Percentiles rank a stretch among this genome's conserved stretches.
These are phyloP conservation scores for Coracias cyanogaster DNA, from an alignment of 2,797 vertebrate species.

Conservation along the genomic window DNA sequence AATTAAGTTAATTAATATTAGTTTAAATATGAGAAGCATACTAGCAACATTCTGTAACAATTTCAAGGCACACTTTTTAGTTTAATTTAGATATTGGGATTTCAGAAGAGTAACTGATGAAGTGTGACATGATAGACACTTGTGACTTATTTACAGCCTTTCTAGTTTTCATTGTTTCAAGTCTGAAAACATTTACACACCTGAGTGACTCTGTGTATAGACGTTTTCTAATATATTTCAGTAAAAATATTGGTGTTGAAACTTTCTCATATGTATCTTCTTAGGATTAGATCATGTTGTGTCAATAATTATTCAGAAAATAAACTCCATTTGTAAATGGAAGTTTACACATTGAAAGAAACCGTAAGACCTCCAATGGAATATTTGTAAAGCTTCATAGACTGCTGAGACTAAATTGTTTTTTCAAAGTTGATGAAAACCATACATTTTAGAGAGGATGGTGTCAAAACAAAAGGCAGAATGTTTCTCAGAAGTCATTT, in stretches of 20 bases:
- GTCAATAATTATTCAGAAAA: neutral
- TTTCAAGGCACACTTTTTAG: neutral
- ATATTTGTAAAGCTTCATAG: neutral
- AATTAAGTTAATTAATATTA: slow-evolving; percentile 40
- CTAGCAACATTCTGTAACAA: slow-evolving; percentile 40
- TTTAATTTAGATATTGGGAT: neutral
- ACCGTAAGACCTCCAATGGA: neutral
- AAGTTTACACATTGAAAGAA: neutral
- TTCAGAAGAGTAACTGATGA: neutral
- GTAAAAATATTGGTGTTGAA: neutral
- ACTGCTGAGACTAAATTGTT: neutral
- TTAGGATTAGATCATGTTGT: neutral
- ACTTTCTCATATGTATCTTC: neutral
- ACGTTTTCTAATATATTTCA: neutral
- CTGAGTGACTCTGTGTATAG: neutral
- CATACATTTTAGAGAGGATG: neutral
- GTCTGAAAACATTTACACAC: neutral
- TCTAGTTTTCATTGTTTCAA: neutral
- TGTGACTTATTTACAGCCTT: neutral
- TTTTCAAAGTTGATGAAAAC: neutral
- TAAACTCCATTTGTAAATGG: neutral
- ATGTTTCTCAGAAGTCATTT: neutral
- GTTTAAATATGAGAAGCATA: slow-evolving; percentile 49
- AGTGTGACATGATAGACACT: neutral
- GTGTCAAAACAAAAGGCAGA: neutral